Evolutionary conservation across 2,888 invertebrate species (phyloP), one percentile per base, ranked within the genome.

Genomic region (Aspidiotus rigidus): DNA sequence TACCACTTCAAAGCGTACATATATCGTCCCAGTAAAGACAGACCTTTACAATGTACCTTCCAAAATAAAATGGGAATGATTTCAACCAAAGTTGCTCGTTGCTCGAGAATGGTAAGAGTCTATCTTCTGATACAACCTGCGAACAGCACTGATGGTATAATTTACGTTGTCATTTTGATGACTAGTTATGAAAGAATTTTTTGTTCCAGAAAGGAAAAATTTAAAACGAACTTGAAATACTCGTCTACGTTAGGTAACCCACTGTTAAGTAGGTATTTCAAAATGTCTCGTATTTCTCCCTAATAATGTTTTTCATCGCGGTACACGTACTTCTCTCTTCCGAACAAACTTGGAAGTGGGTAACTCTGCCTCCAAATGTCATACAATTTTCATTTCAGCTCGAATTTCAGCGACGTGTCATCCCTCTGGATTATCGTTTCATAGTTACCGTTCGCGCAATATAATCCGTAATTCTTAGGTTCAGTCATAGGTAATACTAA

Each of bases 361-460:
- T 59, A 7, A 67, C 53, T 67, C 59, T 67, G 60, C 67, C 67
- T 67, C 59, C 39, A 28, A 42, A 60, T 44, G 60, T 67, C 16
- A 60, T 53, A 60, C 67, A 67, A 59, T 67, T 67, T 67, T 67
- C 67, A 67, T 67, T 67, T 66, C 49, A 67, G 67, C 60, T 67
- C 40, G 67, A 60, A 67, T 67, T 59, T 67, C 67, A 67, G 59
- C 49, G 57, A 67, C 67, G 67, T 67, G 67, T 67, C 67, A 67
- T 67, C 67, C 60, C 67, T 40, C 40, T 41, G 16, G 16, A 39
- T 56, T 39, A 7, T 59, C 59, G 39, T 39, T 17, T 28, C 17
- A 11, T 39, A 39, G 49, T 49, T 49, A 67, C 49, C 60, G 39
- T 60, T 59, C 67, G 60, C 60, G 67, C 49, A 60, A 67, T 67